Evolutionary conservation across 1,140 invertebrate genomes (phyloP).

Genomic region (Pseudomyrmex dendroicus): DNA sequence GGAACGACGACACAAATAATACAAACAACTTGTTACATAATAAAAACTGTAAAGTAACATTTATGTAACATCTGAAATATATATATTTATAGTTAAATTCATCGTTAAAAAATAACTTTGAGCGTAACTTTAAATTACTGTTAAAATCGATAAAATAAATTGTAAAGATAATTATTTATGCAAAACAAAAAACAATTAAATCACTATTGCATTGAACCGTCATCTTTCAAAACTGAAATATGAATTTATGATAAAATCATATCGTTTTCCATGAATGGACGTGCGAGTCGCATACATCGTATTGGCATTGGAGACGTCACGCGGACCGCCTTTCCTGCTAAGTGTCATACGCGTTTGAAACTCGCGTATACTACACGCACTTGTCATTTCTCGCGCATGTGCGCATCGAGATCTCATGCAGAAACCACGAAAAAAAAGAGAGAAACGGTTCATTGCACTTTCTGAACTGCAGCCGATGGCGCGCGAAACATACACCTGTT

Average conservation of each 20-base stretch:
- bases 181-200: background rate
- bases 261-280: slow-evolving; percentile 77
- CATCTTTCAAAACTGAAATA: background rate
- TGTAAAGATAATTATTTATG: background rate
- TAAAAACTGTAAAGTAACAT: too few relatives aligned
- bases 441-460: slow-evolving; percentile 39
- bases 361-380: slow-evolving; percentile 1
- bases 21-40: too few relatives aligned
- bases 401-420: background rate
- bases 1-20: too few relatives aligned
- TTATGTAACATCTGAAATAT: too few relatives aligned
- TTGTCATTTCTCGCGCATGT: background rate
- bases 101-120: too few relatives aligned
- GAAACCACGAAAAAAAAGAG: slow-evolving; percentile 7
- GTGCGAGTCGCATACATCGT: slow-evolving; percentile 67
- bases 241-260: slow-evolving; percentile 27
- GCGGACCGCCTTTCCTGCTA: slow-evolving; percentile 40
- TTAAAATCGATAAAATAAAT: background rate
- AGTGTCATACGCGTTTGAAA: slow-evolving; percentile 46
- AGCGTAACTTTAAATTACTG: too few relatives aligned
- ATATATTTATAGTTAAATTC: too few relatives aligned
- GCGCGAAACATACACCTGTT: slow-evolving; percentile 6
- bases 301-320: slow-evolving; percentile 66
- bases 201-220: background rate
- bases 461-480: slow-evolving; percentile 29